Evolutionary conservation across 2,113 vertebrate genomes (phyloP), one percentile per base, ranked within the genome.

Genomic region (Oreochromis aureus): DNA sequence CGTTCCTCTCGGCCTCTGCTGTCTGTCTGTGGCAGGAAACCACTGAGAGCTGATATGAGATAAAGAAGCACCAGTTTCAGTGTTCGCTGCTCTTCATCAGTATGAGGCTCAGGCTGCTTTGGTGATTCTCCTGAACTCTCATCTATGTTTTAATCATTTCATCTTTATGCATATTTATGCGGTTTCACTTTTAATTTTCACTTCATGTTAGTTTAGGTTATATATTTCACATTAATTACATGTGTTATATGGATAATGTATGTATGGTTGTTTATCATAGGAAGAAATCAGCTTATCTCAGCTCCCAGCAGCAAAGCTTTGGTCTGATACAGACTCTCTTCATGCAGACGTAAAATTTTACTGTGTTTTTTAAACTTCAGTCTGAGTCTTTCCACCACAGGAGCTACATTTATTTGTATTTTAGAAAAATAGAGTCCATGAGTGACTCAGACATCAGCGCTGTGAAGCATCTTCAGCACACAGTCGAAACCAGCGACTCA

Each of bases 131-230:
- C 61, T 39, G 10, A 39, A 12, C 32, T n/a, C 32, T 66, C 0
- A 36, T 66, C 18, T 39, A n/a, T 66, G 61, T 0, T 66, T 0
- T 36, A 66, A 39, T 66, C 4, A 0, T 66, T 36, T 66, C 61
- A 39, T 66, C 32, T 66, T 36, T 0, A n/a, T 36, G 32, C 59
- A 36, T 66, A 1, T 66, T 66, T n/a, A 66, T n/a, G 1, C 61
- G n/a, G 61, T 39, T 66, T 66, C 6, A 3, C 7, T 36, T 66
- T 39, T 0, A n/a, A 66, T 39, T 10, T 39, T 39, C 3, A 39
- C 8, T 39, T 39, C 3, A 39, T 39, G 9, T 39, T 39, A 39
- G 36, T 39, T 39, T 10, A 39, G 36, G 3, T 39, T 39, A 39
- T 39, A 39, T 39, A 39, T 39, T 39, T 39, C 9, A 39, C 36